Conservation (phyloP, 2,888 invertebrate genomes). For the Ectemnius continuus region DNA sequence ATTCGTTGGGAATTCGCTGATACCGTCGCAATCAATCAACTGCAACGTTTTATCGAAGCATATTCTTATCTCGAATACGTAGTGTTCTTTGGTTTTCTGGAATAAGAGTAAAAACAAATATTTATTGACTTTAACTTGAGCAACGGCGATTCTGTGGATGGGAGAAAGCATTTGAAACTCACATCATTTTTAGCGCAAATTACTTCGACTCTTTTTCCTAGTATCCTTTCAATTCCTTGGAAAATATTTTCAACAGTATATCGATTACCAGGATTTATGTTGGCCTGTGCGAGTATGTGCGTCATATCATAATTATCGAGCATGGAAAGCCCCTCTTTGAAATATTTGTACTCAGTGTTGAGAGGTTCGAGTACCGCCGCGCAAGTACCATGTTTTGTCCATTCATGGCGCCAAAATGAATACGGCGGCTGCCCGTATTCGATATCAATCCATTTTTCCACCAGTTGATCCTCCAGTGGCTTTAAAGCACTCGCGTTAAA, state of each 20-base stretch:
- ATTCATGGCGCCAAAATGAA: slow-evolving; percentile 89
- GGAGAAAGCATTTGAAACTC: slow-evolving; percentile 43
- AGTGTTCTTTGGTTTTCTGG: slow-evolving; percentile 80
- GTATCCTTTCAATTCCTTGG: slow-evolving; percentile 79
- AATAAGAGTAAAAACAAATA: slow-evolving; percentile 41
- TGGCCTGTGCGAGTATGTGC: slow-evolving; percentile 80
- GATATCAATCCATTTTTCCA: slow-evolving; percentile 86
- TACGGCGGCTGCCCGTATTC: slow-evolving; percentile 81
- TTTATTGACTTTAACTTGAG: slow-evolving; percentile 11
- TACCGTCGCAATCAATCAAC: slow-evolving; percentile 84
- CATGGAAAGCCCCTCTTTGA: slow-evolving; percentile 83
- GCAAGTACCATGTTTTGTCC: slow-evolving; percentile 91
- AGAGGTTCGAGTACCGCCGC: slow-evolving; percentile 81
- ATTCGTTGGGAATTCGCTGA: slow-evolving; percentile 81
- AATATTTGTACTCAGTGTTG: slow-evolving; percentile 84
- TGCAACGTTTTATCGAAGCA: slow-evolving; percentile 85
- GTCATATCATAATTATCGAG: slow-evolving; percentile 82
- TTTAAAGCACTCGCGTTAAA: slow-evolving; percentile 83
- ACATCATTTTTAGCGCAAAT: slow-evolving; percentile 82
- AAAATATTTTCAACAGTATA: slow-evolving; percentile 76
- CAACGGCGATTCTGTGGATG: neutral
- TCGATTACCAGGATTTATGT: slow-evolving; percentile 80
- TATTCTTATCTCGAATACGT: slow-evolving; percentile 85
- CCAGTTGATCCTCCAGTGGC: slow-evolving; percentile 81
- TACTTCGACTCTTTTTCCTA: slow-evolving; percentile 82